phyloP scores from a whole-genome alignment of 2,113 vertebrate species.

The Gymnobelideus leadbeateri region DNA sequence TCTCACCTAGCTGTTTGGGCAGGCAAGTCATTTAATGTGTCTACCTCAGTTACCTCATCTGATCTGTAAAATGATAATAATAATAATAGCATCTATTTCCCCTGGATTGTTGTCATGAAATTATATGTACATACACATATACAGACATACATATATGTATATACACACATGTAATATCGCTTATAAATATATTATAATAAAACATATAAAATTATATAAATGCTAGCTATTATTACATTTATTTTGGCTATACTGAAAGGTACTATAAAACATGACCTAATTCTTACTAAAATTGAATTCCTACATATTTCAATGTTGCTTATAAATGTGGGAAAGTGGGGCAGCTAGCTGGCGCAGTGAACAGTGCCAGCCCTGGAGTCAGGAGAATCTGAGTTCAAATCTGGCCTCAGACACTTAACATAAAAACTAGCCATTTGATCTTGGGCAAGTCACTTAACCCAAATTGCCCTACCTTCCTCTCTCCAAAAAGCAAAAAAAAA shows the following conservation, averaged over 20 bases:
- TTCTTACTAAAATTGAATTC: neutral
- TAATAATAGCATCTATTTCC: neutral
- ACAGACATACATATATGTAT: no score
- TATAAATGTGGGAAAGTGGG: neutral
- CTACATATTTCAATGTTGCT: neutral
- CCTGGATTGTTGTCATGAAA: neutral
- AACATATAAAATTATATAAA: neutral
- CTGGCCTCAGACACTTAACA: no score
- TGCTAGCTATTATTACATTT: neutral
- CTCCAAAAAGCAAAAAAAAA: no score
- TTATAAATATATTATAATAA: no score
- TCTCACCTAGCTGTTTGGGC: neutral
- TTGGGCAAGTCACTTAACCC: no score
- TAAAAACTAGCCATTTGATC: no score
- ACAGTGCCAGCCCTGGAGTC: no score
- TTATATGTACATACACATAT: no score
- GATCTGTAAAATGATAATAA: neutral
- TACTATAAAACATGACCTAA: neutral
- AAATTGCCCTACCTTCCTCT: no score
- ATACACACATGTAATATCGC: no score
- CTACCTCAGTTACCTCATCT: neutral
- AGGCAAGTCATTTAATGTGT: neutral
- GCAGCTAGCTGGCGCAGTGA: no score
- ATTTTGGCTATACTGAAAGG: neutral
- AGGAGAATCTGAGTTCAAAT: no score